phyloP scores from a whole-genome alignment of 2,113 vertebrate genomes.

The Cavia aperea region DNA sequence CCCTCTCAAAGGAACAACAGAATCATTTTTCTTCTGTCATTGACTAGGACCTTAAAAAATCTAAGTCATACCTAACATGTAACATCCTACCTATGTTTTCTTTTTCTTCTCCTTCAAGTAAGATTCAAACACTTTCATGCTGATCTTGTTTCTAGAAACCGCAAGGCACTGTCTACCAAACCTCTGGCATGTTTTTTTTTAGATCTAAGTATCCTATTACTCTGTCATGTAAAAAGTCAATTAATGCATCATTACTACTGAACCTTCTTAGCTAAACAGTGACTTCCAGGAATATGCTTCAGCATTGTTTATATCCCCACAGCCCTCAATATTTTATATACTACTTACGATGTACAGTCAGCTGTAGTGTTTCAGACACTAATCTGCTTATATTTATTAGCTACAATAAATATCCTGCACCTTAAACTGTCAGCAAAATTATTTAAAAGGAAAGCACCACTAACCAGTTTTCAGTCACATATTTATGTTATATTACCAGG shows the following conservation, averaged over 20 bases:
- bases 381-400: slow-evolving; percentile 40
- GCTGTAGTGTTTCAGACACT: slow-evolving; percentile 38
- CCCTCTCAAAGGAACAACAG: slow-evolving; percentile 63
- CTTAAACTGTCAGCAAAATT: slow-evolving; percentile 40
- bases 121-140: slow-evolving; percentile 37
- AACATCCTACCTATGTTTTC: neutral
- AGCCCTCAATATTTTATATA: slow-evolving; percentile 28
- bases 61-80: neutral
- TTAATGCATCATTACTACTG: slow-evolving; percentile 70
- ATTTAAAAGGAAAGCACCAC: slow-evolving; percentile 44
- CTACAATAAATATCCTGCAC: slow-evolving; percentile 2
- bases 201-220: slow-evolving; percentile 65
- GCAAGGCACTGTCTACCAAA: slow-evolving; percentile 51
- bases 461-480: slow-evolving; percentile 39
- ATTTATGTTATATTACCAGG: slow-evolving; percentile 24
- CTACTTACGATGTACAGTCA: slow-evolving; percentile 38
- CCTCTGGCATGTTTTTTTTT: slow-evolving; percentile 59
- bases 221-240: slow-evolving; percentile 73
- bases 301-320: slow-evolving; percentile 49
- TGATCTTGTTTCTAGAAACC: slow-evolving; percentile 39
- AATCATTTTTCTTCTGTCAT: slow-evolving; percentile 44
- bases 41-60: neutral
- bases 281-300: slow-evolving; percentile 65
- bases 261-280: slow-evolving; percentile 52
- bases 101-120: slow-evolving; percentile 16